Evolutionary conservation across 2,113 vertebrate species (phyloP), one percentile per base, ranked within the genome.

Genomic region (Psettodes erumei): DNA sequence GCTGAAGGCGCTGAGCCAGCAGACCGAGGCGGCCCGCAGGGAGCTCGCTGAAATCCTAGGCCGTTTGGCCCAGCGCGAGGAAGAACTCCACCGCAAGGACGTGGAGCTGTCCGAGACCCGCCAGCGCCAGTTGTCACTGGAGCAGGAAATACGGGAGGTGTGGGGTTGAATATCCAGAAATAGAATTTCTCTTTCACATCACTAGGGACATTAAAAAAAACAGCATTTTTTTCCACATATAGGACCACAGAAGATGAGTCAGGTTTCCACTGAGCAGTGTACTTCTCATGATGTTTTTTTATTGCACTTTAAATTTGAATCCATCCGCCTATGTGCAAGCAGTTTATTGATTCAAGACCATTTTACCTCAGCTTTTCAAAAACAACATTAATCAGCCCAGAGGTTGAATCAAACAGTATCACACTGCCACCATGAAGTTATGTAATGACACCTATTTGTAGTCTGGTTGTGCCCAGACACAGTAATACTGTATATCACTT

Each of bases 1-100:
- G 71, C 90, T 97, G 72, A 94, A 94, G 45, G 87, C 87, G 76
- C 92, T 96, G 18, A 75, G 95, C 75, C 94, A 96, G 82, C 96
- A 97, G 79, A 89, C 93, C 15, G 97, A 98, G 86, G 96, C 68
- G 3, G 93, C 96, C 74, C 92, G 82, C 40, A 94, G 95, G 85
- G 96, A 99, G 78, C 86, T 98, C 32, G 87, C 92, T 21, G 96
- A 97, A 33, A 92, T 94, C 21, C 89, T 97, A 58, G 89, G 92
- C 42, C 96, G 94, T 21, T 93, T 95, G 71, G 96, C 95, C 53
- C 94, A 94, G 81, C 95, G 97, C 25, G 96, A 97, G 78, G 97
- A 98, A 62, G 95, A 96, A 35, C 89, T 97, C 23, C 94, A 91
- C 37, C 89, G 91, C 67, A 96, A 94, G 85, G 95, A 96, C 48